Percentiles rank a stretch among this genome's conserved stretches.
These are phyloP conservation scores for Mythimna vitellina DNA, from an alignment of 2,888 invertebrate genomes.

Conservation along the genomic window DNA sequence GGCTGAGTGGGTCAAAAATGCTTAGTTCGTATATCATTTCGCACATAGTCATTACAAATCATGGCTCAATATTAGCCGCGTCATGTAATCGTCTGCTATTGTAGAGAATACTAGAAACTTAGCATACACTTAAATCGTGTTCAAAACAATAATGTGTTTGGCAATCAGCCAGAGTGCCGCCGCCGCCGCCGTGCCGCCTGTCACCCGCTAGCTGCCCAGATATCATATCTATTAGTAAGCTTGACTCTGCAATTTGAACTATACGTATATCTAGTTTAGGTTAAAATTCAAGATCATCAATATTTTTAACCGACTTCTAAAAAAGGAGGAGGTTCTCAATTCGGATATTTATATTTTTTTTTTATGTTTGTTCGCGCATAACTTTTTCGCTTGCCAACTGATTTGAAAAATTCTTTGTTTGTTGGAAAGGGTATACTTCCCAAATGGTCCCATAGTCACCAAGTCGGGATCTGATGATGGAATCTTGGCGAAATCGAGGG, in stretches of 20 bases:
- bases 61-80: background rate
- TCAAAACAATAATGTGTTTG: constrained; percentile 4
- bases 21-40: background rate
- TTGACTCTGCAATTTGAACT: background rate
- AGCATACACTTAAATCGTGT: constrained; percentile 1
- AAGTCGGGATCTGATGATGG: too few species aligned
- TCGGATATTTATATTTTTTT: too few species aligned
- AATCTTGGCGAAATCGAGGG: too few species aligned
- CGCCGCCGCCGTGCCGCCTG: too few species aligned
- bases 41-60: background rate
- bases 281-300: background rate
- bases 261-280: background rate
- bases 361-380: too few species aligned
- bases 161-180: constrained; percentile 10
- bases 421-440: too few species aligned
- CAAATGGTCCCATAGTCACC: too few species aligned
- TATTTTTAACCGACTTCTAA: too few species aligned
- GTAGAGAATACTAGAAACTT: constrained; percentile 5
- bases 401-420: too few species aligned
- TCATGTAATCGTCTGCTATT: background rate
- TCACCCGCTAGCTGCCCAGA: background rate
- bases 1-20: background rate
- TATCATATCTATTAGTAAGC: background rate
- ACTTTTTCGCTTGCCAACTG: too few species aligned
- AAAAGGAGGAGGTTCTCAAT: too few species aligned